Evolutionary conservation across 2,888 invertebrate species (phyloP), one percentile per base, ranked within the genome.

Genomic region (Dynastes hyllus): DNA sequence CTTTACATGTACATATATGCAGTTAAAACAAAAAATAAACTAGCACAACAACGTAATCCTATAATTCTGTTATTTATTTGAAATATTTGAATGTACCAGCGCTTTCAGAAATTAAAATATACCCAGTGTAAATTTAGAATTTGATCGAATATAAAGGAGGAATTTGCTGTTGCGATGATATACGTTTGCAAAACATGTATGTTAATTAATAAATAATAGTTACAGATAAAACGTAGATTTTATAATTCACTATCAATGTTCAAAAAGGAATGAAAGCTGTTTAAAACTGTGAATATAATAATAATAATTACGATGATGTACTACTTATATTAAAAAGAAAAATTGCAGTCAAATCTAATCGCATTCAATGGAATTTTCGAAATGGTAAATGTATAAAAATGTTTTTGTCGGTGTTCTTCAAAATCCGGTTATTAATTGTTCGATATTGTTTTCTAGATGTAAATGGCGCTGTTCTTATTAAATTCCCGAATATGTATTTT

Each of bases 201-300:
- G 11, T 45, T 22, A 45, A 45, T 45, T 45, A 45, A 8, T 11
- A 8, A 40, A 50, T 50, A 67, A 50, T 50, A 50, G 22, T 22
- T 45, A 67, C 45, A 8, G 16, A 45, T 67, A 67, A 45, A n/a
- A 22, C 16, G 27, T 73, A 75, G 73, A 75, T 75, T 75, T 61
- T 75, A 22, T 75, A 61, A 75, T 40, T 69, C 27, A 63, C 63
- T 69, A 61, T 75, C 61, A 50, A 75, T 75, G 73, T 73, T 73
- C 73, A 73, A 75, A 75, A 50, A 58, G 5, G 5, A 9, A 58
- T 58, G 16, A 53, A 71, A 55, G 61, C 73, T 61, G 73, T 75
- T 40, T 63, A 75, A 75, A 58, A 22, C 61, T 75, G 73, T 75
- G 61, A 75, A 75, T 69, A 67, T 40, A 32, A 55, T 55, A 29